Base-by-base conservation (phyloP, 64 coral and sea anemone species). In the Dendrophyllia cribrosa region DNA sequence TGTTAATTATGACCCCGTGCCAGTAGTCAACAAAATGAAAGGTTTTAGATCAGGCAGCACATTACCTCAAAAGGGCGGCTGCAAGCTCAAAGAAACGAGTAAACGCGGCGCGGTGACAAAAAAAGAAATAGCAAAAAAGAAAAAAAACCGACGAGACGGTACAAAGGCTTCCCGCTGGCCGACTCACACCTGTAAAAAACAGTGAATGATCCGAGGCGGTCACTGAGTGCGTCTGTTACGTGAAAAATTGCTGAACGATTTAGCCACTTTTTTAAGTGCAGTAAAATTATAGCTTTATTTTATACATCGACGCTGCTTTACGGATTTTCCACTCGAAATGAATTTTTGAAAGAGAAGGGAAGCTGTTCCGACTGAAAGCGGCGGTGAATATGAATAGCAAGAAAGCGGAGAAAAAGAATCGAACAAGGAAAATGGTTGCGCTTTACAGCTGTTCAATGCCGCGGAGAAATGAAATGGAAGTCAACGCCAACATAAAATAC, bases 161-260 rank as follows among this genome's bases (percentile, higher is more conserved):
- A n/a, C 78, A 82, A 82, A 64, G 78, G 55, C 58, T 43, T n/a
- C 80, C 80, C 43, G 80, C 62, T 48, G 44, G 61, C 47, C 45
- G 60, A 45, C 14, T 65, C 20, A 65, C 79, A 83, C 79, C 58
- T 83, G 79, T 43, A 9, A 44, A 48, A 83, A 47, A 12, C 19
- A 3, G 43, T 7, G 20, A 24, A 69, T 24, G 8, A 14, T 43
- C 6, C 77, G 11, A 22, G 14, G 22, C 24, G 51, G 52, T 4
- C n/a, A 58, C 24, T 3, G 9, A 79, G 6, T 25, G 52, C 23
- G 22, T 59, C 45, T 75, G 9, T 13, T 75, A 46, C 21, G 3
- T 8, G 7, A 26, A 26, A 23, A 20, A 19, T 13, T 64, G 5
- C 61, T 64, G 19, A 15, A 64, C 61, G 53, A 12, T 12, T 56